These are phyloP conservation scores for Cariama cristata DNA, from an alignment of 2,113 vertebrate genomes.

Conservation along the genomic window DNA sequence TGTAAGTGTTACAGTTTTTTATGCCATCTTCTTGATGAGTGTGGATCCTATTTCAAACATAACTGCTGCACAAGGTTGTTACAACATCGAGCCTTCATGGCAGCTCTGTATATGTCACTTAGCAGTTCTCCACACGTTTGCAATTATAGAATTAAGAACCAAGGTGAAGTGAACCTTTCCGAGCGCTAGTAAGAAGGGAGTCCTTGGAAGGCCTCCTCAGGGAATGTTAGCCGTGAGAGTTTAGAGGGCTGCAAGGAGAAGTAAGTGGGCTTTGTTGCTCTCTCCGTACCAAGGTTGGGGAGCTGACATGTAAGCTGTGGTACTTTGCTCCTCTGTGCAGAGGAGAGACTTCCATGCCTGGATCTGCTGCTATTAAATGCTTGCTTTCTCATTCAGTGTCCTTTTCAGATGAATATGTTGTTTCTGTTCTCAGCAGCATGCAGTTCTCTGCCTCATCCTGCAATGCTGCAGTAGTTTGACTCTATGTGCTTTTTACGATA, in stretches of 20 bases:
- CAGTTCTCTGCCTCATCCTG: background rate
- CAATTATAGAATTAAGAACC: background rate
- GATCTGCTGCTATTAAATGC: background rate
- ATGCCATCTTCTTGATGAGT: background rate
- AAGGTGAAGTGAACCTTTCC: background rate
- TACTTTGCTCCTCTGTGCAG: background rate
- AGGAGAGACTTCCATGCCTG: background rate
- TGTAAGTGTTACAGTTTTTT: background rate
- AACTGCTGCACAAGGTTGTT: background rate
- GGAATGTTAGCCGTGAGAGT: background rate
- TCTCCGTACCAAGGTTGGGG: background rate
- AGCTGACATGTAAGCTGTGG: background rate
- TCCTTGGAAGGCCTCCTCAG: background rate
- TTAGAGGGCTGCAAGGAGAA: background rate
- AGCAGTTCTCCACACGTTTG: background rate
- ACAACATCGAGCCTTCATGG: background rate
- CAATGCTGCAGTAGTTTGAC: background rate
- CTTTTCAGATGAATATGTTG: background rate
- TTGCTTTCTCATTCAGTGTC: background rate
- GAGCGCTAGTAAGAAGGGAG: background rate
- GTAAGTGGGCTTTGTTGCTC: background rate
- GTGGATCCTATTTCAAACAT: background rate
- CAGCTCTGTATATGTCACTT: background rate
- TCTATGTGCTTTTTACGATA: background rate
- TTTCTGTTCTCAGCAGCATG: background rate